phyloP scores from a whole-genome alignment of 1,140 invertebrate genomes.

The Aphelenchoides besseyi region DNA sequence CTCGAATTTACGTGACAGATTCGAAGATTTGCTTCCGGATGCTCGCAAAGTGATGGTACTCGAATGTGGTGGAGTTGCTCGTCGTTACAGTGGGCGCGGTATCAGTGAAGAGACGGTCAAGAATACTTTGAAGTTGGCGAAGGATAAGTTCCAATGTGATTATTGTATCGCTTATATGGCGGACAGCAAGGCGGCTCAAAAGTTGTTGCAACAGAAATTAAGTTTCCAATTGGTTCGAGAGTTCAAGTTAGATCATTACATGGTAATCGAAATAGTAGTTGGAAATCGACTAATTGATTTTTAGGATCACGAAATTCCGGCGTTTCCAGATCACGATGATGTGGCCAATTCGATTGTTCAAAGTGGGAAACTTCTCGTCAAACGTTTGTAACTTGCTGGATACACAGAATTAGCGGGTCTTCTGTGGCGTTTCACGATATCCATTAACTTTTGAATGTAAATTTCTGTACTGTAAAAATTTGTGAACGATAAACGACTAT shows the following conservation, averaged over 20 bases:
- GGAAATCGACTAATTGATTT: too few species aligned
- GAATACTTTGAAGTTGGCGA: conserved; percentile 4
- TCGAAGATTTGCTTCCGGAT: conserved; percentile 10
- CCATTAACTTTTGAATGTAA: too few species aligned
- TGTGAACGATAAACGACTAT: too few species aligned
- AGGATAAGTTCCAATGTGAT: conserved; percentile 10
- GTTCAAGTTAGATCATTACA: conserved; percentile 12
- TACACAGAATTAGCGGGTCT: too few species aligned
- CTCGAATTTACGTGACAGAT: neutral
- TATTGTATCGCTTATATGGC: neutral
- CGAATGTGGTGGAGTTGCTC: conserved; percentile 14
- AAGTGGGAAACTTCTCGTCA: conserved; percentile 12
- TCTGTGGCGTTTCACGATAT: too few species aligned
- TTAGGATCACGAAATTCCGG: neutral
- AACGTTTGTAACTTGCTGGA: neutral
- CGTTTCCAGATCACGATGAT: neutral
- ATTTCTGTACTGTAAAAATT: too few species aligned
- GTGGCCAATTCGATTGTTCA: neutral
- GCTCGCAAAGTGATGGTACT: neutral
- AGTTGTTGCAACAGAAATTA: conserved; percentile 11
- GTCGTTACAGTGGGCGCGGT: neutral
- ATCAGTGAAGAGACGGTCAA: conserved; percentile 14
- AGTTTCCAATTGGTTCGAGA: conserved; percentile 12
- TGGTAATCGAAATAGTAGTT: too few species aligned
- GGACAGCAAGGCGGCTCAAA: conserved; percentile 14